Base-by-base conservation (phyloP, 2,113 vertebrate genomes). In the Xiphophorus couchianus region DNA sequence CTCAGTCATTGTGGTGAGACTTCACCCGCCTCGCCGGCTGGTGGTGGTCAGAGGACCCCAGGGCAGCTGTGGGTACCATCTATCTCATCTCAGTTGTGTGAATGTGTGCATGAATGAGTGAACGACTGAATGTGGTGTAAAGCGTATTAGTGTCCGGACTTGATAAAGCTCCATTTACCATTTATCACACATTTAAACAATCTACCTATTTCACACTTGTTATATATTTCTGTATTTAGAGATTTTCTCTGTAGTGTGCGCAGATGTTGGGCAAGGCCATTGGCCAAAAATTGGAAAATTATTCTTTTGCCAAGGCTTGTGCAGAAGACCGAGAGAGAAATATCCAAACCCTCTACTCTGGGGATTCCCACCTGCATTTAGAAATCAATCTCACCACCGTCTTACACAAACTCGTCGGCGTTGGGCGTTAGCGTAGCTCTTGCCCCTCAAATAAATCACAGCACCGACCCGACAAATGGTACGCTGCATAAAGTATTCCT, bases 401-500 rank as follows among this genome's bases (percentile, higher is more conserved):
- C 31, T 48, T 69, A 25, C 31, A 48, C 72, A 72, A 79, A n/a
- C 63, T 39, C 8, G 0, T 42, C 29, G 62, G 60, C 64, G 33
- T 81, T 66, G 72, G 22, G 60, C 71, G 69, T 75, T 30, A 1
- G 58, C 12, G 31, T 62, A 37, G 44, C 61, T 12, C 54, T 58
- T 66, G 4, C 29, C 19, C 19, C 68, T 67, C 37, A 60, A 67
- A 78, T 74, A 2, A 62, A 31, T 31, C 27, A 51, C 28, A 11
- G n/a, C 25, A 6, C 66, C 22, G 12, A 1, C 39, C 63, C 22
- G 62, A 80, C 27, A 75, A 72, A 66, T 11, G 17, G 76, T 84
- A 68, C 33, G 11, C 6, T 19, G 11, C 77, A 88, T 91, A 68
- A 89, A 89, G 88, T 89, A 86, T 90, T 90, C 78, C 88, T 66